Conservation (phyloP, 2,797 vertebrate species). For the Ispidina picta region DNA sequence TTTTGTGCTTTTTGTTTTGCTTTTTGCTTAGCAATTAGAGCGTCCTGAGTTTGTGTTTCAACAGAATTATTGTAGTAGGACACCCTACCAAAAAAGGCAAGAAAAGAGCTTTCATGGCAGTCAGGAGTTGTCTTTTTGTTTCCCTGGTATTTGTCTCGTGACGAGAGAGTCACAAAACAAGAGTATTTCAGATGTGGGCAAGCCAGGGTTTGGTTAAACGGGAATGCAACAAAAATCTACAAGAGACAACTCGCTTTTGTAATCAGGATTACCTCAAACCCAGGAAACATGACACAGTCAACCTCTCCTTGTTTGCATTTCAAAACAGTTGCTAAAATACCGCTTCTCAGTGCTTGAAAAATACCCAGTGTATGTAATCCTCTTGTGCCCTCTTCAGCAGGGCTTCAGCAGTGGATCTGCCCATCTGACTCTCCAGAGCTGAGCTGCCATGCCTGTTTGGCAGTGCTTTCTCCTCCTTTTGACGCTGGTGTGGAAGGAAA, state of each 20-base stretch:
- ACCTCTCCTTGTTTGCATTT: not conserved
- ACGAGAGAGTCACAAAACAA: not conserved
- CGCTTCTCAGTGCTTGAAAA: not conserved
- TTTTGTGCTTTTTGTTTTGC: not conserved
- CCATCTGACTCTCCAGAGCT: not conserved
- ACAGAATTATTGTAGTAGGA: not conserved
- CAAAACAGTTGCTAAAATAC: not conserved
- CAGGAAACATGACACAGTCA: not conserved
- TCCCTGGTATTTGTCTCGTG: slow-evolving; percentile 17
- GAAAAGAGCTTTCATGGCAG: not conserved
- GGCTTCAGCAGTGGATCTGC: not conserved
- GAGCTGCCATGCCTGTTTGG: not conserved
- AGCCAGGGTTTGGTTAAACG: not conserved
- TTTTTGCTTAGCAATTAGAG: slow-evolving; percentile 23
- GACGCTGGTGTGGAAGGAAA: not conserved
- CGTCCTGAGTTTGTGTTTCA: not conserved
- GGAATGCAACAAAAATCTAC: not conserved
- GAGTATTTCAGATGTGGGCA: not conserved
- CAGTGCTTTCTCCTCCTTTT: not conserved
- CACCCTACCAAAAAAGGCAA: slow-evolving; percentile 20
- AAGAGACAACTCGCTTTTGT: slow-evolving; percentile 8
- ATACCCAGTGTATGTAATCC: not conserved
- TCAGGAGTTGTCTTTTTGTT: not conserved
- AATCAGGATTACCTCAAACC: slow-evolving; percentile 23
- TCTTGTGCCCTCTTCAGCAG: not conserved